Base-by-base conservation (phyloP, 2,888 invertebrate genomes). In the Unio delphinus region DNA sequence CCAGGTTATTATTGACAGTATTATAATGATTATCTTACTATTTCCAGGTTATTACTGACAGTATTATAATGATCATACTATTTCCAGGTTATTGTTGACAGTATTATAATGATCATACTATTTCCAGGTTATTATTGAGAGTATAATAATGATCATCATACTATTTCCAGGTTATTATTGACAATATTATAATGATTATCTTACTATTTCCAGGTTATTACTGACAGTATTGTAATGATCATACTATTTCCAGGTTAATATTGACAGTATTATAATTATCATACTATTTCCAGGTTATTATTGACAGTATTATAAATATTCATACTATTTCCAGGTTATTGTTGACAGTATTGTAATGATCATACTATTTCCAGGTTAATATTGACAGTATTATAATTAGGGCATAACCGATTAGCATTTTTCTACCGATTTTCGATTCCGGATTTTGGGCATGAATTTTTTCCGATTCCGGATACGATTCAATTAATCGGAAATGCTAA, bases 101-200 rank as follows among this genome's bases (percentile, higher is more conserved):
- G 94, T 93, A 86, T 93, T 96, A 63, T 30, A 30, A 30, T 30
- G 30, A 30, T 73, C 89, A 89, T 79, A 95, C 94, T 91, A 94
- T 94, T 54, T 91, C 90, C 59, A 96, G 90, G 88, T 93, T 94
- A 73, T 93, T 93, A 83, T 93, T 94, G 8, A 93, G 93, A 81
- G 94, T 93, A 86, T 93, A 96, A 63, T 30, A 4, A 30, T 30
- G 30, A 30, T 30, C 30, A 30, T 73, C 89, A 89, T 79, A 95
- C 94, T 91, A 94, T 94, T 54, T 91, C 90, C 59, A 96, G 90
- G 88, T 93, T 94, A 73, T 93, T 93, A 83, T 93, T 94, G 8
- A 93, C 93, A 81, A 94, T 93, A 86, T 93, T 96, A 63, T 30
- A 30, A 30, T 30, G 30, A 30, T 30, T 5, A 30, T 73, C 89